Evolutionary conservation across 2,797 vertebrate species (phyloP).

Genomic region (Harpagifer antarcticus): DNA sequence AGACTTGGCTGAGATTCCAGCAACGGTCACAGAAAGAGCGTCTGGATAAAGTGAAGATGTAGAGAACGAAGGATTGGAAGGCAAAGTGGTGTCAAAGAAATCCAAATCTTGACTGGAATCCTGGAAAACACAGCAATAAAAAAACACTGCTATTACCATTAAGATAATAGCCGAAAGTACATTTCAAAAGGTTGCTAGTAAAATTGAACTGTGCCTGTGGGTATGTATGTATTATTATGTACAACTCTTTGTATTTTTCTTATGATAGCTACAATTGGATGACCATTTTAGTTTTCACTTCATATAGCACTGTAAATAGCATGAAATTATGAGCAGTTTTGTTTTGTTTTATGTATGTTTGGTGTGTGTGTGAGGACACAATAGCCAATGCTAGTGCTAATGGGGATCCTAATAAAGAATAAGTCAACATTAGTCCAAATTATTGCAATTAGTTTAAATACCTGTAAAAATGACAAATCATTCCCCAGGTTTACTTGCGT

Average conservation of each 20-base stretch:
- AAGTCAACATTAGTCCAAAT: background rate
- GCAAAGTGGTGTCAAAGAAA: conserved; percentile 80
- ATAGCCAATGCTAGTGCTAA: too few relatives aligned
- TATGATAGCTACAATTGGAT: too few relatives aligned
- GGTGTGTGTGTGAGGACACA: too few relatives aligned
- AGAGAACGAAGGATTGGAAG: conserved; percentile 73
- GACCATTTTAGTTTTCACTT: too few relatives aligned
- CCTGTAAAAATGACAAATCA: conserved; percentile 85
- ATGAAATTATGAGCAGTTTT: too few relatives aligned
- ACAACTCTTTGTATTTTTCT: too few relatives aligned
- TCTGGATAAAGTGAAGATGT: conserved; percentile 68
- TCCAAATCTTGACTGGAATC: conserved; percentile 81
- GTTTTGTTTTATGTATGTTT: too few relatives aligned
- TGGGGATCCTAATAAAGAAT: too few relatives aligned
- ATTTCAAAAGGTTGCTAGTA: too few relatives aligned
- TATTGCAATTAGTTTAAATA: conserved; percentile 43
- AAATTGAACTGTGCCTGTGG: too few relatives aligned
- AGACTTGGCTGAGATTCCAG: conserved; percentile 20
- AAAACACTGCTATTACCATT: conserved; percentile 4
- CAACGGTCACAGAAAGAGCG: conserved; percentile 38
- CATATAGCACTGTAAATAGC: too few relatives aligned
- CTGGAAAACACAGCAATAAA: conserved; percentile 67
- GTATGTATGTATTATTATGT: too few relatives aligned
- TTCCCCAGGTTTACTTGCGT: conserved; percentile 74
- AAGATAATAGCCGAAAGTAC: background rate